Conservation (phyloP, 2,797 vertebrate genomes). For the Heterohyrax brucei region DNA sequence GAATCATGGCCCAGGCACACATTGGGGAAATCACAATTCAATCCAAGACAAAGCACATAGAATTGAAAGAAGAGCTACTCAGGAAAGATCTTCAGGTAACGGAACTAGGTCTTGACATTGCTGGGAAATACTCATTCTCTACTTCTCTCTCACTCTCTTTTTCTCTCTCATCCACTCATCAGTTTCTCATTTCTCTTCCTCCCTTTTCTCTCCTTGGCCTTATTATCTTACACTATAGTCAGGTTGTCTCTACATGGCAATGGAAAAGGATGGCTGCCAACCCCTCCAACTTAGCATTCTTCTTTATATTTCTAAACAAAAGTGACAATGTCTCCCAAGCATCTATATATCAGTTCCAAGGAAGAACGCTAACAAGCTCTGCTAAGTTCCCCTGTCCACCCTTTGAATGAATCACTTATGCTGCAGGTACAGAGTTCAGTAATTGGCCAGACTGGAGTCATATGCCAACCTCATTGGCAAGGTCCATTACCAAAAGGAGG, state of each 20-base stretch:
- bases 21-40: no score
- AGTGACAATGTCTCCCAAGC: not conserved
- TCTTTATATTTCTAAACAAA: not conserved
- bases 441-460: not conserved
- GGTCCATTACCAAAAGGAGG: not conserved
- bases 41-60: not conserved
- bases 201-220: not conserved
- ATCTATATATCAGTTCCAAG: not conserved
- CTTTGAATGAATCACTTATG: not conserved
- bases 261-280: not conserved
- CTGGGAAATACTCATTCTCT: rapidly evolving
- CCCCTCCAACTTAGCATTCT: not conserved
- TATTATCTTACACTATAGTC: not conserved
- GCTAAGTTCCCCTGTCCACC: not conserved
- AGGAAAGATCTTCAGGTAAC: not conserved
- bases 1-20: no score
- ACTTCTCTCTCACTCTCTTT: not conserved
- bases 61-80: not conserved
- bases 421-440: not conserved
- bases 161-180: not conserved
- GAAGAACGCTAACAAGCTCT: not conserved
- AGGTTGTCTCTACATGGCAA: not conserved
- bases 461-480: not conserved
- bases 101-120: not conserved
- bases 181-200: not conserved